phyloP scores from a whole-genome alignment of 1,140 invertebrate species.

The Pomacea maculata region DNA sequence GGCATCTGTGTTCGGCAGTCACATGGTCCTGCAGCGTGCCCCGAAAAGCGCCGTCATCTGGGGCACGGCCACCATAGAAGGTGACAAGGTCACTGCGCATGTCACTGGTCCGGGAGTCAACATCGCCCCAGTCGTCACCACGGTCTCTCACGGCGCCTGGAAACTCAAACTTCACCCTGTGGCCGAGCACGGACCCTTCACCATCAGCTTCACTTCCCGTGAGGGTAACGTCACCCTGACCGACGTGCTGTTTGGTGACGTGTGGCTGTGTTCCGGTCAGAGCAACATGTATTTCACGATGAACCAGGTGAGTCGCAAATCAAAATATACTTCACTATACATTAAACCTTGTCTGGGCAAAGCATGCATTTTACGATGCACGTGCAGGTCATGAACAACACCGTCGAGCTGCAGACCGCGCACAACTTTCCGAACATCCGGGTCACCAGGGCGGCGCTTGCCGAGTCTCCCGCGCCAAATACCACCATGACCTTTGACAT shows the following conservation, averaged over 20 bases:
- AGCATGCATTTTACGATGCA: no score
- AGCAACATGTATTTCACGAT: conserved; percentile 56
- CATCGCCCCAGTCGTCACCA: background rate
- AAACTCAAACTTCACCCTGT: conserved; percentile 27
- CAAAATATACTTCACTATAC: no score
- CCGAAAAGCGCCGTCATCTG: conserved; percentile 45
- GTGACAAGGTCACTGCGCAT: conserved; percentile 26
- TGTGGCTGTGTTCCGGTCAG: conserved; percentile 59
- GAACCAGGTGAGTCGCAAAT: conserved; percentile 21
- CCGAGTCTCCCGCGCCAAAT: conserved; percentile 12
- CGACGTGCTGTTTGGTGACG: conserved; percentile 59
- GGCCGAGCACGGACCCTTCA: conserved; percentile 25
- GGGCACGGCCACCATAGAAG: conserved; percentile 41
- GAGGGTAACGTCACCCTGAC: conserved; percentile 22
- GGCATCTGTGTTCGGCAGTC: conserved; percentile 40
- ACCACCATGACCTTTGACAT: conserved; percentile 2
- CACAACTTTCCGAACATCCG: conserved; percentile 11
- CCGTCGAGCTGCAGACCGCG: conserved; percentile 9
- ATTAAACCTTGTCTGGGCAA: no score
- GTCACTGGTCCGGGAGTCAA: background rate
- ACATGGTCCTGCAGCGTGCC: conserved; percentile 56
- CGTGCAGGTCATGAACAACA: conserved; percentile 22
- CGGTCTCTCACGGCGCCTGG: conserved; percentile 22
- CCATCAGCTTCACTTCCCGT: conserved; percentile 29
- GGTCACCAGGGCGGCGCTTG: background rate